phyloP scores from a whole-genome alignment of 2,797 vertebrate genomes.

The Mormyrops boulengeri region DNA sequence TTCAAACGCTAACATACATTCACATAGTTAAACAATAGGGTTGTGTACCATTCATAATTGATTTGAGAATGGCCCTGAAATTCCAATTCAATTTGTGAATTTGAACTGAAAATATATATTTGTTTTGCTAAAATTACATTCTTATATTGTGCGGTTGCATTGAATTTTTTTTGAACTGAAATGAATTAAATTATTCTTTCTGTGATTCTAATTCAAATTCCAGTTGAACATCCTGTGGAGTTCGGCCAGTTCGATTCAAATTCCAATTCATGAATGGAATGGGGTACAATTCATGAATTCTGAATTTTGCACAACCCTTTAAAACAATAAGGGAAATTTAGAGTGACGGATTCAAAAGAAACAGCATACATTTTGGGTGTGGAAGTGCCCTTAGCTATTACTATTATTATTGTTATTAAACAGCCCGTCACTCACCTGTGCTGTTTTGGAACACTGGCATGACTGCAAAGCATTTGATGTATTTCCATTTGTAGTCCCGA shows the following conservation, averaged over 20 bases:
- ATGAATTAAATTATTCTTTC: not conserved
- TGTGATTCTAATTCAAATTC: not conserved
- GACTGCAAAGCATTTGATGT: conserved; percentile 46
- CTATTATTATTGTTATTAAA: not conserved
- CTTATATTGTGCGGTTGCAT: not conserved
- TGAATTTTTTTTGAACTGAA: not conserved
- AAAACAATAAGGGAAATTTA: not conserved
- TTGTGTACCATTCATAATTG: not conserved
- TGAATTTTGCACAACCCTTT: not conserved
- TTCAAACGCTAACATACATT: not conserved
- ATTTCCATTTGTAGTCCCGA: conserved; percentile 58
- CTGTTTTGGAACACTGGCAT: conserved; percentile 56
- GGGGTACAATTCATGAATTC: not conserved
- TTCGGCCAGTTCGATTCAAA: not conserved
- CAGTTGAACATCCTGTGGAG: not conserved
- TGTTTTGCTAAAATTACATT: not conserved
- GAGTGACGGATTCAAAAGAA: not conserved
- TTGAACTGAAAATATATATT: not conserved
- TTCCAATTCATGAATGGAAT: not conserved
- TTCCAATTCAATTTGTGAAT: not conserved
- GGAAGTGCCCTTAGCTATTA: not conserved
- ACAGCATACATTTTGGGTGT: not conserved
- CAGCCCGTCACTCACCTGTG: conserved; percentile 32
- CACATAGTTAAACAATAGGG: not conserved
- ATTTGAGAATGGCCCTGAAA: not conserved